Base-by-base conservation (phyloP, 53 echinoderm and acorn worm species). In the Mesocentrotus franciscanus region DNA sequence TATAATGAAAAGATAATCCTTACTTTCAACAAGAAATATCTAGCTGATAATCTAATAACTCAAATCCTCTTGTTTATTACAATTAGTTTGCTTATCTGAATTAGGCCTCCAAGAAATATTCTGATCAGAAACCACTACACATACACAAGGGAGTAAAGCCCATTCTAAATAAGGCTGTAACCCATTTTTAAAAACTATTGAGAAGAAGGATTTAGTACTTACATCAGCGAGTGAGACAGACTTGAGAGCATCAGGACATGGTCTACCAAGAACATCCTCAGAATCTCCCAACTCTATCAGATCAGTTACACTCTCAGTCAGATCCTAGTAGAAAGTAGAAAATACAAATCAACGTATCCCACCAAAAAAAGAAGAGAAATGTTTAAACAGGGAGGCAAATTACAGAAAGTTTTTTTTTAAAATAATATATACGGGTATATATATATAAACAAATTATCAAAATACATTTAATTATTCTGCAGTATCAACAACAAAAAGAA, bases 201-300 rank as follows among this genome's bases (percentile, higher is more conserved):
- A 12, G 58, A 87, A 57, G 12, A 17, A 55, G 42, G 84, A 55
- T 58, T 58, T 24, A 1, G 13, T 55, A 66, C 96, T 97, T 96
- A 99, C 99, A 95, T 99, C 98, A 49, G 60, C 90, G 27, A 95
- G 95, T 61, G 94, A 35, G n/a, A 97, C 96, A 79, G 94, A 59
- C 93, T 98, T 96, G 32, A 97, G 96, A 61, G 93, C 66, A 56
- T 96, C 90, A n/a, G 99, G 98, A 96, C 98, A 99, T 57, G 95
- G 24, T 27, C 78, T 95, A 39, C 75, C 75, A 56, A 98, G 91
- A 39, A 98, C 97, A 24, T 99, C 99, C 92, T 96, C 95, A 18
- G 97, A 97, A 59, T 97, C 96, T 57, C 97, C 97, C 96, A 97
- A 95, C 96, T 99, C 97, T 59, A 98, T 78, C 61, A 96, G 96